Conservation (phyloP, 2,888 invertebrate species). For the Lithophane ornitopus region DNA sequence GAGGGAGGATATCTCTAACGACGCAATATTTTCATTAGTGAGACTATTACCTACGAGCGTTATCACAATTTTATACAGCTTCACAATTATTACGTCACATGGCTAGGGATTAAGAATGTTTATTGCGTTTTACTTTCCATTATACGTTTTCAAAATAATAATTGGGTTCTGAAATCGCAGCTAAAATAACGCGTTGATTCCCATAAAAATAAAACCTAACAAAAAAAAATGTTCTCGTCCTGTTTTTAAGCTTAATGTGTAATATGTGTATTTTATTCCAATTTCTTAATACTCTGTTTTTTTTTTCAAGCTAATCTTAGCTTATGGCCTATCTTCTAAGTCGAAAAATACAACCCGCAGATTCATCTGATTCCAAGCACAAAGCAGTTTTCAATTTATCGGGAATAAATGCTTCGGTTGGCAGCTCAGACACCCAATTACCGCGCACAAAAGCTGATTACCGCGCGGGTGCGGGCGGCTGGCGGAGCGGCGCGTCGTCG, state of each 20-base stretch:
- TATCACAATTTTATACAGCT: slow-evolving; percentile 80
- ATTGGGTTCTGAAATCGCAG: slow-evolving; percentile 10
- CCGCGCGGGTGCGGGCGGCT: slow-evolving; percentile 82
- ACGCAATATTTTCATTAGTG: slow-evolving; percentile 88
- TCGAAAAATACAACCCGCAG: slow-evolving; percentile 80
- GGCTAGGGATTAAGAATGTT: slow-evolving; percentile 60
- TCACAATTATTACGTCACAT: slow-evolving; percentile 70
- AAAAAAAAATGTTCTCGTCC: background rate
- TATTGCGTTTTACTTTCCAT: slow-evolving; percentile 37
- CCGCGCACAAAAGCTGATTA: slow-evolving; percentile 90
- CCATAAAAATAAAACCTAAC: background rate
- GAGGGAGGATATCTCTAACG: slow-evolving; percentile 86
- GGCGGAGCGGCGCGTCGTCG: slow-evolving; percentile 63
- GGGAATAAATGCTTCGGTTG: slow-evolving; percentile 90
- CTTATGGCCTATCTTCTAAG: slow-evolving; percentile 46
- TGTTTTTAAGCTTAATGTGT: background rate
- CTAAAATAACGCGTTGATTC: background rate
- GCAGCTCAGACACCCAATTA: slow-evolving; percentile 91
- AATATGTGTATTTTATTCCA: background rate
- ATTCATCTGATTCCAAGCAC: slow-evolving; percentile 85
- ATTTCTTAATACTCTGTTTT: slow-evolving; percentile 2
- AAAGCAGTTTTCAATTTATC: slow-evolving; percentile 90
- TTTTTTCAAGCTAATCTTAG: slow-evolving; percentile 18
- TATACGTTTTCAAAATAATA: slow-evolving; percentile 17
- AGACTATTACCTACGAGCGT: slow-evolving; percentile 80